Percentiles rank a stretch among this genome's conserved stretches.
Evolutionary conservation across 2,797 vertebrate genomes (phyloP).

Genomic region (Dromococcyx pavoninus): DNA sequence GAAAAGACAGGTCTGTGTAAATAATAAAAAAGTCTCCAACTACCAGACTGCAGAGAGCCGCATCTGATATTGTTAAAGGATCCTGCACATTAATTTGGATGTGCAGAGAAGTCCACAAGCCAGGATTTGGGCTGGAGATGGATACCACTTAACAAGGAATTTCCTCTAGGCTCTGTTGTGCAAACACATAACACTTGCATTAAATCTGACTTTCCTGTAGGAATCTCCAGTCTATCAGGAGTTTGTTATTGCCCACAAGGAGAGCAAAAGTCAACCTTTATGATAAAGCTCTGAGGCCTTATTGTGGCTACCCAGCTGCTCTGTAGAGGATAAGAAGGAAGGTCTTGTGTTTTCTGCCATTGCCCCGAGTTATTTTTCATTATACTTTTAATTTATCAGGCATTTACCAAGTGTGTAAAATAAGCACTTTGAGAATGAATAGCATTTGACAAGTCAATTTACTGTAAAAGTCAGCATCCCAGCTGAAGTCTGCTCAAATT

Average conservation of each 20-base stretch:
- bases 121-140: background rate
- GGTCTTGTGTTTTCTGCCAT: background rate
- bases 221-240: background rate
- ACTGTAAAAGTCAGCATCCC: background rate
- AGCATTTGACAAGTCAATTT: background rate
- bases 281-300: background rate
- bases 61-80: background rate
- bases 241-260: background rate
- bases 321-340: background rate
- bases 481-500: background rate
- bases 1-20: background rate
- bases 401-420: background rate
- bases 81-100: background rate
- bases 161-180: background rate
- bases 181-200: background rate
- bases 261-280: background rate
- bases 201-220: background rate
- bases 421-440: background rate
- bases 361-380: background rate
- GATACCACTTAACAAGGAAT: background rate
- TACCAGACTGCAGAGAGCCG: background rate
- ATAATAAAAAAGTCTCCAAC: background rate
- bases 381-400: background rate
- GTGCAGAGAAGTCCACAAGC: background rate
- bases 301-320: background rate